phyloP scores from a whole-genome alignment of 2,113 vertebrate genomes.

The Symphodus melops region DNA sequence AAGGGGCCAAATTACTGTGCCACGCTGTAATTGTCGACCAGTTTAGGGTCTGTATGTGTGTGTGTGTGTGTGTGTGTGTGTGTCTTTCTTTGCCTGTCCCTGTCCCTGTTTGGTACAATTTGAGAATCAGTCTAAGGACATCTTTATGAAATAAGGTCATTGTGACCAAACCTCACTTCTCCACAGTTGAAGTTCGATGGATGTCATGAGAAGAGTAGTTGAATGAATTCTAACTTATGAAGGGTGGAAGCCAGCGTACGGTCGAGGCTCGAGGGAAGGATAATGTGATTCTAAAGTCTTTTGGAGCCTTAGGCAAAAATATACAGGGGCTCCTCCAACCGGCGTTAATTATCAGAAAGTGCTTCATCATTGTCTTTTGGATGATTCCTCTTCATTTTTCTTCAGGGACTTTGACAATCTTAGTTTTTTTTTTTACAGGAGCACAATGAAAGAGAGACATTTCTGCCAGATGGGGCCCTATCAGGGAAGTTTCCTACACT shows the following conservation, averaged over 20 bases:
- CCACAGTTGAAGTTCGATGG: conserved; percentile 9
- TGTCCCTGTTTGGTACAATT: conserved; percentile 6
- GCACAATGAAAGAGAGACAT: too few relatives aligned
- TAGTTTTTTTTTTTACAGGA: too few relatives aligned
- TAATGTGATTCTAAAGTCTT: background rate
- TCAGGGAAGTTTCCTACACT: too few relatives aligned
- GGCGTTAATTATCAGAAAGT: too few relatives aligned
- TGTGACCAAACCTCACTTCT: conserved; percentile 4
- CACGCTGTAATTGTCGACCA: conserved; percentile 24
- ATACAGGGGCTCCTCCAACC: too few relatives aligned
- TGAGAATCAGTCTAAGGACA: conserved; percentile 27
- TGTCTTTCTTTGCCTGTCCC: background rate
- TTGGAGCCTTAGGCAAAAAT: too few relatives aligned
- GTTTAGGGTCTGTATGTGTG: conserved; percentile 9
- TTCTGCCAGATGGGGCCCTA: too few relatives aligned
- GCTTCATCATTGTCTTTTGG: too few relatives aligned
- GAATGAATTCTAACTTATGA: background rate
- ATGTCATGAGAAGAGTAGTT: conserved; percentile 1
- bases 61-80: background rate
- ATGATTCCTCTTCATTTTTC: too few relatives aligned
- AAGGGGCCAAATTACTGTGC: conserved; percentile 35
- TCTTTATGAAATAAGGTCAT: conserved; percentile 39
- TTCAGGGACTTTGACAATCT: too few relatives aligned
- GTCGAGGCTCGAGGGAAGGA: background rate
- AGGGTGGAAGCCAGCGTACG: background rate